Conservation (phyloP, 2,888 invertebrate genomes). For the Parnassius mnemosyne region DNA sequence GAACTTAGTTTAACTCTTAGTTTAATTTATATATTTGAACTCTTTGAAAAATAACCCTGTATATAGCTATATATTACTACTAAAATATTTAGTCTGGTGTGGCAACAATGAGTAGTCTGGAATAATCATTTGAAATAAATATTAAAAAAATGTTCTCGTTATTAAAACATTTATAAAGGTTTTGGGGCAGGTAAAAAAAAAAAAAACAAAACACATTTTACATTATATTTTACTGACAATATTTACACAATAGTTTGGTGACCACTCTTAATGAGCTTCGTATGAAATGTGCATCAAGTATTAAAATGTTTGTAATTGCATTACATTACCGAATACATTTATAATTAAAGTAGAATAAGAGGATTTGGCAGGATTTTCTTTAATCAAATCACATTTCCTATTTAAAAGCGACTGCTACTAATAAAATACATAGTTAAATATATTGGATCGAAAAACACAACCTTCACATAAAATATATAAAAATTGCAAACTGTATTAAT, state of each 20-base stretch:
- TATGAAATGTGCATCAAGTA: conserved; percentile 76
- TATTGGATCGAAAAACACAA: conserved; percentile 55
- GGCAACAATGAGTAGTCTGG: too few relatives aligned
- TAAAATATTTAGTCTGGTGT: too few relatives aligned
- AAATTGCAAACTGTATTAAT: conserved; percentile 31
- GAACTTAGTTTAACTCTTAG: too few relatives aligned
- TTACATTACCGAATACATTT: conserved; percentile 65
- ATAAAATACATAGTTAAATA: conserved; percentile 48
- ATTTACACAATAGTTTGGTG: conserved; percentile 78
- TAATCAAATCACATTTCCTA: conserved; percentile 68
- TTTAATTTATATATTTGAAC: too few relatives aligned
- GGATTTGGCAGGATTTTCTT: conserved; percentile 77
- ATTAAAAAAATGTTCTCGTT: too few relatives aligned
- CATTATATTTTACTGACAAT: conserved; percentile 74
- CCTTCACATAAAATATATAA: conserved; percentile 62
- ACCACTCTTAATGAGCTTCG: conserved; percentile 79
- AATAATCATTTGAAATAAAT: too few relatives aligned
- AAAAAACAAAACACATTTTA: conserved; percentile 64
- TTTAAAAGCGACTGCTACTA: conserved; percentile 44
- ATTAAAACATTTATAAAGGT: too few relatives aligned
- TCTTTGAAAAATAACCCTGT: too few relatives aligned
- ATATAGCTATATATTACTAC: too few relatives aligned
- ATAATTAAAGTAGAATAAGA: conserved; percentile 40
- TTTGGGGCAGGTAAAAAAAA: conserved; percentile 35
- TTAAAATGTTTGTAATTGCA: conserved; percentile 66